These are phyloP conservation scores for Oreochromis tanganicae DNA, from an alignment of 2,113 vertebrate genomes.

Conservation along the genomic window DNA sequence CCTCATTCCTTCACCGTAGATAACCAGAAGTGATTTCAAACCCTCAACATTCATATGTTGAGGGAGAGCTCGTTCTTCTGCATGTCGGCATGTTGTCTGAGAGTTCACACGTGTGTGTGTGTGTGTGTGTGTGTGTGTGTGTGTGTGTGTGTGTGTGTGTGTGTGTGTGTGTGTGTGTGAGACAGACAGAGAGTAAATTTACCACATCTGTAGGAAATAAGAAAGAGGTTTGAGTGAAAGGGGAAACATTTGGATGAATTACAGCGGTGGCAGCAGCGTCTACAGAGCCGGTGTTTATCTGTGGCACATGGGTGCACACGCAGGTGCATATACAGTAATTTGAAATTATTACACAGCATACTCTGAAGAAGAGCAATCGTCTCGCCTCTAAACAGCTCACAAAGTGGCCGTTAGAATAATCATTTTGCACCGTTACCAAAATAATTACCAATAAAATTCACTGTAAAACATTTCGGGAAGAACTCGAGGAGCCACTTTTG, in stretches of 20 bases:
- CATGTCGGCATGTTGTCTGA: neutral
- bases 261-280: accelerated
- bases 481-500: neutral
- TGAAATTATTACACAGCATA: neutral
- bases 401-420: neutral
- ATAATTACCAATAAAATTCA: neutral
- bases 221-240: neutral
- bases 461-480: neutral
- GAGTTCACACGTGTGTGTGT: neutral
- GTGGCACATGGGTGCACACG: neutral
- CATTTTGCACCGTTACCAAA: neutral
- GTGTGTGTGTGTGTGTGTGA: neutral
- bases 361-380: neutral
- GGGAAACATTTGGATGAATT: neutral
- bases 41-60: neutral
- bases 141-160: neutral
- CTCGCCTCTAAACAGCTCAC: neutral
- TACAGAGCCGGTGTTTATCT: neutral
- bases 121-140: neutral
- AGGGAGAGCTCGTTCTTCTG: neutral
- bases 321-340: neutral
- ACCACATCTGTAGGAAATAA: neutral
- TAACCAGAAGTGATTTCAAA: slow-evolving; percentile 42
- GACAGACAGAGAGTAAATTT: neutral
- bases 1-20: slow-evolving; percentile 14